Percentiles rank a stretch among this genome's conserved stretches.
Conservation (phyloP, 1,140 invertebrate species). For the Andricus grossulariae region DNA sequence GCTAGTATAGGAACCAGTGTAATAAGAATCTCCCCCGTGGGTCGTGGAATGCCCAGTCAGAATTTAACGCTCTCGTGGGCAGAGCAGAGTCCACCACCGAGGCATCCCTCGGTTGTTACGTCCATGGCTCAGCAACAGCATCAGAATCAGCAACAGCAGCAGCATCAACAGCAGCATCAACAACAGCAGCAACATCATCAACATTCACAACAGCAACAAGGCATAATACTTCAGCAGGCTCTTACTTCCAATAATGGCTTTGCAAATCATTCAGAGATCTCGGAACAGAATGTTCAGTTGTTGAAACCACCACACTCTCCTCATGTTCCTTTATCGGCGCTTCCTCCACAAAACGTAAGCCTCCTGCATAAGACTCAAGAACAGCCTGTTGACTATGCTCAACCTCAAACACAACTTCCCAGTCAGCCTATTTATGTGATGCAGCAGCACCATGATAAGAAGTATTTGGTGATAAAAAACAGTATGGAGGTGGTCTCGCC, state of each 20-base stretch:
- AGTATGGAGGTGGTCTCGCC: slow-evolving; percentile 63
- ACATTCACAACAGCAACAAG: slow-evolving; percentile 54
- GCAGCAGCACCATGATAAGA: slow-evolving; percentile 67
- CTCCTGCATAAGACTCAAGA: slow-evolving; percentile 67
- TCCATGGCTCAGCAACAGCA: slow-evolving; percentile 68
- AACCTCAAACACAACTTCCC: slow-evolving; percentile 56
- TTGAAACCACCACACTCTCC: slow-evolving; percentile 67
- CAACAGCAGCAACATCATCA: slow-evolving; percentile 38
- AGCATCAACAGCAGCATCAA: slow-evolving; percentile 49
- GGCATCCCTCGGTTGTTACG: slow-evolving; percentile 70
- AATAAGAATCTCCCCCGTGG: slow-evolving; percentile 86
- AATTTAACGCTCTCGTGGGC: slow-evolving; percentile 66
- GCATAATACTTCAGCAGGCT: slow-evolving; percentile 70
- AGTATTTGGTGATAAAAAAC: slow-evolving; percentile 71
- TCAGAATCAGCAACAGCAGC: slow-evolving; percentile 52
- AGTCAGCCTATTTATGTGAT: slow-evolving; percentile 61
- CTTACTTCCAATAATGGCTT: slow-evolving; percentile 65
- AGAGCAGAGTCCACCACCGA: slow-evolving; percentile 69
- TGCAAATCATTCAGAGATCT: slow-evolving; percentile 57
- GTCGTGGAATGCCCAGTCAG: slow-evolving; percentile 60
- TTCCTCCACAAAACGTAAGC: slow-evolving; percentile 63
- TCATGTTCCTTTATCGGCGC: slow-evolving; percentile 61
- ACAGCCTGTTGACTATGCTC: slow-evolving; percentile 70
- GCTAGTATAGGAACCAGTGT: slow-evolving; percentile 83
- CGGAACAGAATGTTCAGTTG: slow-evolving; percentile 63